A percentile compares a stretch with the other conserved stretches of the same genome.
phyloP scores from a whole-genome alignment of 2,113 vertebrate genomes.

The Pelodiscus sinensis region DNA sequence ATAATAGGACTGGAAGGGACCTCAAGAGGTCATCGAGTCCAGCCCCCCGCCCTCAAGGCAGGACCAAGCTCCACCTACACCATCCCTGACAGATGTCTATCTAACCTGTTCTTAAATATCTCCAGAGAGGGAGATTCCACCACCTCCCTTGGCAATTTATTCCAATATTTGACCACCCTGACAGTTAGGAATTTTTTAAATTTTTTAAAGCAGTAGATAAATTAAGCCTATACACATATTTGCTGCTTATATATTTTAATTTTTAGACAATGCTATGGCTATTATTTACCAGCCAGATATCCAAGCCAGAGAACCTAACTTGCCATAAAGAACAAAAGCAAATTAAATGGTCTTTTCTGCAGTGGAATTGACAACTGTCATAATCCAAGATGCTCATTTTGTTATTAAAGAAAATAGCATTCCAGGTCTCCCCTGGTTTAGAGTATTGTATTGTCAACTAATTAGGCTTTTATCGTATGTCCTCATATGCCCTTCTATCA shows the following conservation, averaged over 20 bases:
- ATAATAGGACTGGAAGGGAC: too few relatives aligned
- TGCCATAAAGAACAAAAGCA: not conserved
- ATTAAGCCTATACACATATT: not conserved
- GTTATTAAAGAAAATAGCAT: constrained; percentile 66
- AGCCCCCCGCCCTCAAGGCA: too few relatives aligned
- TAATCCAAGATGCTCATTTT: constrained; percentile 59
- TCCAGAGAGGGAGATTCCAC: too few relatives aligned
- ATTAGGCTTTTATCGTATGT: constrained; percentile 75
- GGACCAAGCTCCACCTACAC: too few relatives aligned
- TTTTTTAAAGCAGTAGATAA: accelerated
- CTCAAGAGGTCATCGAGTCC: too few relatives aligned
- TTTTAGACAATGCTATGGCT: not conserved
- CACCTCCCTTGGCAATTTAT: too few relatives aligned
- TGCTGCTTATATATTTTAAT: not conserved
- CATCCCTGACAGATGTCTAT: too few relatives aligned
- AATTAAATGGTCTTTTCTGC: constrained; percentile 37
- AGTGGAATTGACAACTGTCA: not conserved
- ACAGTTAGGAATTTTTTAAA: too few relatives aligned
- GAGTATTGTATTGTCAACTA: constrained; percentile 72
- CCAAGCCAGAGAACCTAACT: not conserved
- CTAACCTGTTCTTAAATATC: too few relatives aligned
- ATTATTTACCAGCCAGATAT: not conserved
- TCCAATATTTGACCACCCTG: too few relatives aligned
- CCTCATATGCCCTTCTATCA: constrained; percentile 72
- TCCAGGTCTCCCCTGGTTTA: constrained; percentile 67